Percentiles rank a stretch among this genome's conserved stretches.
Conservation (phyloP, 1,140 invertebrate genomes). For the Sesamia nonagrioides region DNA sequence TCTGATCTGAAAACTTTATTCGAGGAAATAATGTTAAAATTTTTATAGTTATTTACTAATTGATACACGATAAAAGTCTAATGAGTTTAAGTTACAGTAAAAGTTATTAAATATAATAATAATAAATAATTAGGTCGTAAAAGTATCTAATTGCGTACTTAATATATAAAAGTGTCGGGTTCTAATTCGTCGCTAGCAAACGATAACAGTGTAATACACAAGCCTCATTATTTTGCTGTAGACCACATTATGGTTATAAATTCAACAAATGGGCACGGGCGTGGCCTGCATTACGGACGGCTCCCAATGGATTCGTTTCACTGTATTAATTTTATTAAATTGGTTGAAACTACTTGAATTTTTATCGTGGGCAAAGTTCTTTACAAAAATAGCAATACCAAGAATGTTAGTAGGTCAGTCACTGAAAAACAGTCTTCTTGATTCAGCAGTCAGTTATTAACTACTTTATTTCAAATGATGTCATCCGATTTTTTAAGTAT, state of each 20-base stretch:
- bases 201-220: neutral
- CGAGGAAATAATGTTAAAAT: too few species aligned
- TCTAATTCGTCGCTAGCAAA: neutral
- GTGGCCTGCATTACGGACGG: conserved; percentile 17
- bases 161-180: neutral
- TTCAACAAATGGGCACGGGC: conserved; percentile 22
- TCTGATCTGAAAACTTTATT: too few species aligned
- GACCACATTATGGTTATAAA: conserved; percentile 18
- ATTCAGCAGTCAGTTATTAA: too few species aligned
- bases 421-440: too few species aligned
- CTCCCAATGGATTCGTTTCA: conserved; percentile 6
- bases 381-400: too few species aligned
- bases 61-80: too few species aligned
- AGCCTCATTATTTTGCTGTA: conserved; percentile 4
- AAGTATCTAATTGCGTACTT: neutral
- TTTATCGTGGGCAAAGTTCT: neutral
- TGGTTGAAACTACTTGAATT: neutral
- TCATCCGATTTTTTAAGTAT: too few species aligned
- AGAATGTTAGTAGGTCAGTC: too few species aligned
- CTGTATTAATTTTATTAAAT: conserved; percentile 27
- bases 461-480: too few species aligned
- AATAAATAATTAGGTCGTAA: neutral
- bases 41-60: too few species aligned
- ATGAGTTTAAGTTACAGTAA: too few species aligned
- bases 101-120: too few species aligned